Conservation (phyloP, 1,140 invertebrate species). For the Harpegnathos saltator region DNA sequence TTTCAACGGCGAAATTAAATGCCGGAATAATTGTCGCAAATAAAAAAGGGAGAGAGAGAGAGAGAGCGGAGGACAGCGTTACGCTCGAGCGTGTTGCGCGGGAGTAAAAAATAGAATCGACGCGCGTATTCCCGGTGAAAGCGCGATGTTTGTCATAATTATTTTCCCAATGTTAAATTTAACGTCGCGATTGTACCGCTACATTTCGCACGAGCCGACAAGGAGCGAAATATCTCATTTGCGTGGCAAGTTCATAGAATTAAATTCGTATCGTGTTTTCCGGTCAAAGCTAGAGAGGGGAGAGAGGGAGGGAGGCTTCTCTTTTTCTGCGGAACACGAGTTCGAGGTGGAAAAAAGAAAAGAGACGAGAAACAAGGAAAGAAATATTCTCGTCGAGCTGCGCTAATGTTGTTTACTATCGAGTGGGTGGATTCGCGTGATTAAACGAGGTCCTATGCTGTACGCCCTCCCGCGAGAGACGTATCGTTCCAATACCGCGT, state of each 20-base stretch:
- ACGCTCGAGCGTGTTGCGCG: slow-evolving; percentile 7
- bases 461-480: slow-evolving; percentile 80
- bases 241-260: slow-evolving; percentile 3
- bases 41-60: slow-evolving; percentile 15
- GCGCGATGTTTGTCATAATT: slow-evolving; percentile 50
- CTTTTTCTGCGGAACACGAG: background rate
- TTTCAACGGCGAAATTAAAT: slow-evolving; percentile 60
- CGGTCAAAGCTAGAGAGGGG: too few relatives aligned
- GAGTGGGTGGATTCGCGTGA: slow-evolving; percentile 62
- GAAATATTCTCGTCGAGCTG: slow-evolving; percentile 9
- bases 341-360: slow-evolving; percentile 23
- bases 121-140: slow-evolving; percentile 46
- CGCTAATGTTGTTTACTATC: slow-evolving; percentile 52
- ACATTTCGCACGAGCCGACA: background rate
- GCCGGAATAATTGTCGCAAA: slow-evolving; percentile 57
- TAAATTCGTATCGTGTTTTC: slow-evolving; percentile 23
- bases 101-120: slow-evolving; percentile 43
- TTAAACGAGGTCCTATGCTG: slow-evolving; percentile 74
- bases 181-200: slow-evolving; percentile 26
- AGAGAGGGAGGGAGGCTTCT: background rate
- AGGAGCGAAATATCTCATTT: slow-evolving; percentile 28
- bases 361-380: too few relatives aligned
- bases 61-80: slow-evolving; percentile 17
- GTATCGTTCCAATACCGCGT: slow-evolving; percentile 84
- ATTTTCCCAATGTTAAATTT: slow-evolving; percentile 52